Conservation (phyloP, 2,113 vertebrate genomes). For the Paradoxurus hermaphroditus region DNA sequence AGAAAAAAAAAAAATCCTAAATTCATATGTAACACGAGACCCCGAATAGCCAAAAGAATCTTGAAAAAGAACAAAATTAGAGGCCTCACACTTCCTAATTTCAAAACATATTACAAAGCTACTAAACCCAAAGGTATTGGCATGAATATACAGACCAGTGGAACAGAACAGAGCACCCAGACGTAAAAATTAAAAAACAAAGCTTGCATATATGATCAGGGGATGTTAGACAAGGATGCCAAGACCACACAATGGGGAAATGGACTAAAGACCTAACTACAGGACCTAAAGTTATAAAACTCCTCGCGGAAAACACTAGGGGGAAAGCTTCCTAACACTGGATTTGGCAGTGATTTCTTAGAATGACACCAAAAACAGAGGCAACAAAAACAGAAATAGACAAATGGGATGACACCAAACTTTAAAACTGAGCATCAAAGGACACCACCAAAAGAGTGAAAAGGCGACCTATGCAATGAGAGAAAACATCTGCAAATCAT, state of each 20-base stretch:
- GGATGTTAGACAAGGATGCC: neutral
- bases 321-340: neutral
- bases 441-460: neutral
- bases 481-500: neutral
- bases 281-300: neutral
- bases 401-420: neutral
- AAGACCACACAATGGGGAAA: neutral
- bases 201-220: neutral
- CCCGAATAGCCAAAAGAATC: neutral
- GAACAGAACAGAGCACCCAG: neutral
- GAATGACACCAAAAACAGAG: neutral
- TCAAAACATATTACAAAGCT: neutral
- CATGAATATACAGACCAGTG: neutral
- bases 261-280: neutral
- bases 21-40: neutral
- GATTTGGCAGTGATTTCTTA: neutral
- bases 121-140: neutral
- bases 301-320: neutral
- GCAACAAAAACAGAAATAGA: neutral
- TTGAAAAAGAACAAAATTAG: neutral
- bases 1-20: neutral
- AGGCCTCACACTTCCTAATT: neutral
- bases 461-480: neutral
- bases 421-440: neutral
- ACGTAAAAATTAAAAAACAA: neutral